Evolutionary conservation across 2,797 vertebrate species (phyloP), one percentile per base, ranked within the genome.

Genomic region (Silurus aristotelis): DNA sequence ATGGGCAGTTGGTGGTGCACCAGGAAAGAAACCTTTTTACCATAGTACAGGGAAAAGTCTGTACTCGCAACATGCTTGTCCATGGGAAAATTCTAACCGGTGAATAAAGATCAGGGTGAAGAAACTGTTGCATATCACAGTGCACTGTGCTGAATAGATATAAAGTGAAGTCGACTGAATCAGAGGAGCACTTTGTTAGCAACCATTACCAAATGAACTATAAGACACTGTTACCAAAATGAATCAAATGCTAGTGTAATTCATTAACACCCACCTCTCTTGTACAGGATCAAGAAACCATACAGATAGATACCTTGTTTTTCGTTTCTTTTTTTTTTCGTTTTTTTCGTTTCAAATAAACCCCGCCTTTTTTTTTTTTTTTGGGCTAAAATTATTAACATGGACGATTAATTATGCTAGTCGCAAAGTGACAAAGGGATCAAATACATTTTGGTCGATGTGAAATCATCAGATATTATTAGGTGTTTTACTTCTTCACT

Each of bases 381-480:
- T 63, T 83, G 15, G 67, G 60, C 68, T 85, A 71, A 79, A 27
- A 82, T 87, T 70, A 27, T 63, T 55, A 86, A 75, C 83, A 87
- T 55, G 48, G 75, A 63, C 76, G 82, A 84, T 83, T 63, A 81
- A 84, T 87, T 84, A 61, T 85, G 87, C 85, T 70, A 80, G 89
- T 88, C 84, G 86, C 88, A 86, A 84, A 86, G 89, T 87, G 83
- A 83, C 83, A 80, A 17, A 52, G 48, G 80, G 76, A 55, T 85
- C 52, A 88, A 84, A 83, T 90, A 75, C 27, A 87, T 82, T 77
- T 79, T 84, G 71, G 86, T 87, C 89, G 88, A 89, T 90, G 89
- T 91, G 91, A 84, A 43, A 90, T 60, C 87, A 90, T 81, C 82
- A 86, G 85, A 83, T 84, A 83, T 60, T 61, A 79, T 80, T 84